phyloP scores from a whole-genome alignment of 2,113 vertebrate genomes.

The Chaetops frenatus region DNA sequence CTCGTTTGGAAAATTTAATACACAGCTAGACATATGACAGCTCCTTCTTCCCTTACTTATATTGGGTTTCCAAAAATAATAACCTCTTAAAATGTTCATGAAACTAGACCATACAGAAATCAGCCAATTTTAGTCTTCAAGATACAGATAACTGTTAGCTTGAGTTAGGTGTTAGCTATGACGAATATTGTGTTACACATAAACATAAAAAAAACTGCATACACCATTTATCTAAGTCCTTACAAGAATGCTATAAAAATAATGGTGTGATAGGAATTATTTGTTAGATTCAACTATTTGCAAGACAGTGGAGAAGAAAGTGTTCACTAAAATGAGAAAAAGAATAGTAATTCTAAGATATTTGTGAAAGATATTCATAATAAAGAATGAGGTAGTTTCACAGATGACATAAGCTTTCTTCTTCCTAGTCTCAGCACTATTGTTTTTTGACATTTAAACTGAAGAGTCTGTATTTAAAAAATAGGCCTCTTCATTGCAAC shows the following conservation, averaged over 20 bases:
- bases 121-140: background rate
- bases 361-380: background rate
- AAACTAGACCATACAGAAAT: background rate
- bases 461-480: background rate
- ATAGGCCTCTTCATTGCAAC: background rate
- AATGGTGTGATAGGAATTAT: background rate
- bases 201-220: background rate
- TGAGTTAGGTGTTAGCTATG: background rate
- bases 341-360: background rate
- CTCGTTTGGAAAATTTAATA: background rate
- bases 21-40: background rate
- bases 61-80: background rate
- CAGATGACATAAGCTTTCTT: background rate
- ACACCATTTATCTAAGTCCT: background rate
- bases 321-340: background rate
- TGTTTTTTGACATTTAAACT: constrained; percentile 28
- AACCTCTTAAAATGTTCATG: background rate
- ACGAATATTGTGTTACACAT: background rate
- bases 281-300: background rate
- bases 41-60: background rate
- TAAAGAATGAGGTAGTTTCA: background rate
- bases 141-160: background rate
- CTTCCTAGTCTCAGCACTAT: background rate
- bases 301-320: background rate
- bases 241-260: background rate